phyloP scores from a whole-genome alignment of 2,888 invertebrate genomes.

The Trachelus troglodyta region DNA sequence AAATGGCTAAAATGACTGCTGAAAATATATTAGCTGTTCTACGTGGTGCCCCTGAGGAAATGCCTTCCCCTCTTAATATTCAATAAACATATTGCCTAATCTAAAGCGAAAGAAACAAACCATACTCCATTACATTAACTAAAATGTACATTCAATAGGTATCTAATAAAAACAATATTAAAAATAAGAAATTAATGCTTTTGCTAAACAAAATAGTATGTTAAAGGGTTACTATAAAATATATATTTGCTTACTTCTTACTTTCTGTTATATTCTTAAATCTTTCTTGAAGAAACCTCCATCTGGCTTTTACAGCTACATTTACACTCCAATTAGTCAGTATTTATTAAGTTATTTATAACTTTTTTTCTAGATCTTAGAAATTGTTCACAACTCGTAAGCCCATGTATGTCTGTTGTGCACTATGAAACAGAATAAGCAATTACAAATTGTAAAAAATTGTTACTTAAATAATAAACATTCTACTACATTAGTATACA shows the following conservation, averaged over 20 bases:
- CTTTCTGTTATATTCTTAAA: no score
- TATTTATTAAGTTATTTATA: background rate
- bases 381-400: no score
- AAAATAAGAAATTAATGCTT: slow-evolving; percentile 2
- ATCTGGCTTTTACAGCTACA: no score
- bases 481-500: background rate
- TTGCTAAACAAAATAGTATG: background rate
- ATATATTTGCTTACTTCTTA: no score
- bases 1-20: slow-evolving; percentile 87
- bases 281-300: no score
- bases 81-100: slow-evolving; percentile 12
- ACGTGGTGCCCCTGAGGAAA: slow-evolving; percentile 69
- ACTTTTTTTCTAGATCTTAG: background rate
- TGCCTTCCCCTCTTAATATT: slow-evolving; percentile 71
- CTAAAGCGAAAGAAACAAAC: background rate
- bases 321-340: background rate
- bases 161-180: background rate
- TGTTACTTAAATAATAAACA: background rate
- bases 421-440: background rate
- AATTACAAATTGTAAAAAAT: background rate
- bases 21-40: slow-evolving; percentile 85
- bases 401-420: background rate
- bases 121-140: background rate
- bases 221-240: background rate
- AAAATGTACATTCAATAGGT: background rate